Conservation (phyloP, 1,140 invertebrate genomes). For the Odontomachus brunneus region DNA sequence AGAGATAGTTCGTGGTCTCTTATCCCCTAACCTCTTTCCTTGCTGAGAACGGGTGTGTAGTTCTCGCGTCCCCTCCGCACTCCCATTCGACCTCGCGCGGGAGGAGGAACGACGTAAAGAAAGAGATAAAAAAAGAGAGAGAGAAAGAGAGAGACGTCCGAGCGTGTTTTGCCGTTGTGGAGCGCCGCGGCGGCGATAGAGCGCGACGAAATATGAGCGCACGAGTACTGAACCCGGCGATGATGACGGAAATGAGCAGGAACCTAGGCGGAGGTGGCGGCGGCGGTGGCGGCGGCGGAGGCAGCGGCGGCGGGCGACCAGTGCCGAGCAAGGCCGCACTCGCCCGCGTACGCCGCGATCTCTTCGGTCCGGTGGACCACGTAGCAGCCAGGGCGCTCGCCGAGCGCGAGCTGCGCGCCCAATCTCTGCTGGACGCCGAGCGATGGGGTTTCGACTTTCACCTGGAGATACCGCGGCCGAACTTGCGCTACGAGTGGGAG, state of each 20-base stretch:
- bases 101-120: no score
- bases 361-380: slow-evolving; percentile 87
- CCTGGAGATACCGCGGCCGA: slow-evolving; percentile 78
- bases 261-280: slow-evolving; percentile 70
- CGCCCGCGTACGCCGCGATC: slow-evolving; percentile 83
- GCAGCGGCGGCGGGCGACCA: slow-evolving; percentile 67
- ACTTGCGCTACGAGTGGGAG: slow-evolving; percentile 83
- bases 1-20: neutral
- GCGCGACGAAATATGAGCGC: slow-evolving; percentile 83
- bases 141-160: neutral
- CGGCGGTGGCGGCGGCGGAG: slow-evolving; percentile 37
- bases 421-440: slow-evolving; percentile 81
- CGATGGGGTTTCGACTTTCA: slow-evolving; percentile 86
- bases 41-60: no score
- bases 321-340: slow-evolving; percentile 79
- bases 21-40: no score
- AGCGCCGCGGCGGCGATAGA: slow-evolving; percentile 43
- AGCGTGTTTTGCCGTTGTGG: slow-evolving; percentile 48
- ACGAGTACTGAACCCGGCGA: slow-evolving; percentile 84
- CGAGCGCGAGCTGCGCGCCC: slow-evolving; percentile 82
- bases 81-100: no score
- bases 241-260: slow-evolving; percentile 84
- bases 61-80: no score
- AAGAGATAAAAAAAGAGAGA: no score
- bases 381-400: slow-evolving; percentile 83